Conservation (phyloP, 1,140 invertebrate species). For the Temnothorax curvispinosus region DNA sequence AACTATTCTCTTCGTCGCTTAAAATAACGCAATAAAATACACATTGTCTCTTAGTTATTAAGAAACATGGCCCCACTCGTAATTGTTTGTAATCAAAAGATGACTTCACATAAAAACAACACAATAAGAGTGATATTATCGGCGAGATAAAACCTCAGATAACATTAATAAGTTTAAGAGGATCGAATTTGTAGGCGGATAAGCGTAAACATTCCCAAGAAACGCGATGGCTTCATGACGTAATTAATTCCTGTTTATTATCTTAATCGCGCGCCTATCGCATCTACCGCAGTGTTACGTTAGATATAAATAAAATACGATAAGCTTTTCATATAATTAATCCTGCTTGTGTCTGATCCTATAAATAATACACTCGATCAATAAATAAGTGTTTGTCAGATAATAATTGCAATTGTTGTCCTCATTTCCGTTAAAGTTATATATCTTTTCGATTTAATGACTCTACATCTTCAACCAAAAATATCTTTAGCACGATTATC, state of each 20-base stretch:
- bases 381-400: neutral
- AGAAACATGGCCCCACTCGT: neutral
- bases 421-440: neutral
- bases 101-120: slow-evolving; percentile 2
- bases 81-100: slow-evolving; percentile 27
- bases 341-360: neutral
- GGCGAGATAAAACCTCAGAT: neutral
- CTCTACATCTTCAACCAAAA: neutral
- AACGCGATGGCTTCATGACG: neutral
- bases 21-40: neutral
- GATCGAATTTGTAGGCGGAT: slow-evolving; percentile 1
- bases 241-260: slow-evolving; percentile 36
- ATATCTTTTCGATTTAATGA: neutral
- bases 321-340: neutral
- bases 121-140: slow-evolving; percentile 1
- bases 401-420: neutral
- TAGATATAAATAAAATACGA: neutral
- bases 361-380: neutral
- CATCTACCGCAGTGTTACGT: neutral
- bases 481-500: neutral
- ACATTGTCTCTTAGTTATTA: neutral
- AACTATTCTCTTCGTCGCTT: neutral
- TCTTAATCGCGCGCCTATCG: neutral
- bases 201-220: slow-evolving; percentile 7
- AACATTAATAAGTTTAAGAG: neutral